Base-by-base conservation (phyloP, 2,797 vertebrate species). In the Anguilla pacifica region DNA sequence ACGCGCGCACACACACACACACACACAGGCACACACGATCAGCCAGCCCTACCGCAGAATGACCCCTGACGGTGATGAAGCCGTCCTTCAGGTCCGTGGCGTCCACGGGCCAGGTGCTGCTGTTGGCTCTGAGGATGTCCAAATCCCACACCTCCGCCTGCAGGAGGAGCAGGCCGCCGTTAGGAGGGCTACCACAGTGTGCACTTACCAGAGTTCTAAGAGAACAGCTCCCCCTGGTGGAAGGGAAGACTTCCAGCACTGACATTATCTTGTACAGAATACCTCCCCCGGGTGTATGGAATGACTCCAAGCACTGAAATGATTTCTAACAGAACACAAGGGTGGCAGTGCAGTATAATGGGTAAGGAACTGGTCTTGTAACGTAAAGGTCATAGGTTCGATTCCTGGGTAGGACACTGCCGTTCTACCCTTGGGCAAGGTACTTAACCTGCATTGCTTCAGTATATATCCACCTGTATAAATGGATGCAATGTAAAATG, bases 61-160 rank as follows among this genome's bases (percentile, higher is more conserved):
- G 98, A 87, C 98, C 98, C 92, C 97, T 98, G 84, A 99, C 95
- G 81, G 97, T 96, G 31, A 99, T 98, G 90, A 98, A 97, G 57
- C 98, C 98, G 59, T 99, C 98, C 92, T 98, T 99, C 88, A 99
- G 93, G 0, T 97, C 97, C 67, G 95, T 94, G 55, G 95, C 97
- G 84, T 98, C 96, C 79, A 98, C 92, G 0, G 98, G 99, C 98
- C 98, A 99, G 53, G 93, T 96, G 92, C 88, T 98, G 91, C 97
- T 95, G 93, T 92, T 98, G 0, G 96, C 93, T 90, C 97, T 95
- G 86, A 99, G 95, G 51, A 98, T 96, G 59, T 99, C 98, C 90
- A 99, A 95, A 92, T 99, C 98, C 98, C 98, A 99, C 19, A 99
- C 98, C 89, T 99, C 99, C 87, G 98, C 98, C 99, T 99, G 70